A percentile compares a stretch with the other conserved stretches of the same genome.
Evolutionary conservation across 2,113 vertebrate species (phyloP).

Genomic region (Solea senegalensis): DNA sequence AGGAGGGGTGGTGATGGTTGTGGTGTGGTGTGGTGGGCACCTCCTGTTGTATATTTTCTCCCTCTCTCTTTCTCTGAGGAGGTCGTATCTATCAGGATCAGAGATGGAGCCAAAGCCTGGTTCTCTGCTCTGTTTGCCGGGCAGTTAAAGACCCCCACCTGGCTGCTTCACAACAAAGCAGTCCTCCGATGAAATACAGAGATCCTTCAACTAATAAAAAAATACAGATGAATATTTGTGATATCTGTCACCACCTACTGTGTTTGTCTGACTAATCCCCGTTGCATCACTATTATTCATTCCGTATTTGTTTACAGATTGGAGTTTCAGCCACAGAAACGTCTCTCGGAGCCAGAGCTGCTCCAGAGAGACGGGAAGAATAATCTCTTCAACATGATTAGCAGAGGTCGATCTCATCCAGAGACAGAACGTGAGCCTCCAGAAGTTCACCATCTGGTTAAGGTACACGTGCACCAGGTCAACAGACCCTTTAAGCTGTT

Average conservation of each 20-base stretch:
- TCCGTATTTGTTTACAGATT: conserved; percentile 27
- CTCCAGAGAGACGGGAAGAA: background rate
- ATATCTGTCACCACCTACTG: conserved; percentile 34
- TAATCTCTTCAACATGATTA: background rate
- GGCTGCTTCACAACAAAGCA: conserved; percentile 10
- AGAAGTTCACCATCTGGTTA: background rate
- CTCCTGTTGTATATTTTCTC: background rate
- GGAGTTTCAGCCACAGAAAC: conserved; percentile 13
- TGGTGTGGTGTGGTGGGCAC: too few relatives aligned
- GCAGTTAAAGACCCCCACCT: conserved; percentile 33
- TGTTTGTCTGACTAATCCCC: conserved; percentile 23
- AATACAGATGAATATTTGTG: conserved; percentile 22
- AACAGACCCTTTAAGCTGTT: background rate
- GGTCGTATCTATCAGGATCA: conserved; percentile 43
- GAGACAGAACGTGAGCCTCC: background rate
- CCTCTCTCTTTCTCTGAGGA: conserved; percentile 49
- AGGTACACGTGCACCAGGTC: background rate
- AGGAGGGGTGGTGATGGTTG: background rate
- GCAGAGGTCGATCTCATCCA: conserved; percentile 4
- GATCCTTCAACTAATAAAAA: conserved; percentile 37
- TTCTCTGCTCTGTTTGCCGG: conserved; percentile 12
- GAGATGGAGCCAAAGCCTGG: conserved; percentile 24
- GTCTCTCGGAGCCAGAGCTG: background rate
- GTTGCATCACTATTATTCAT: conserved; percentile 33
- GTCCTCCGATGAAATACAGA: conserved; percentile 25